phyloP scores from a whole-genome alignment of 2,888 invertebrate species.

The Apotomis betuletana region DNA sequence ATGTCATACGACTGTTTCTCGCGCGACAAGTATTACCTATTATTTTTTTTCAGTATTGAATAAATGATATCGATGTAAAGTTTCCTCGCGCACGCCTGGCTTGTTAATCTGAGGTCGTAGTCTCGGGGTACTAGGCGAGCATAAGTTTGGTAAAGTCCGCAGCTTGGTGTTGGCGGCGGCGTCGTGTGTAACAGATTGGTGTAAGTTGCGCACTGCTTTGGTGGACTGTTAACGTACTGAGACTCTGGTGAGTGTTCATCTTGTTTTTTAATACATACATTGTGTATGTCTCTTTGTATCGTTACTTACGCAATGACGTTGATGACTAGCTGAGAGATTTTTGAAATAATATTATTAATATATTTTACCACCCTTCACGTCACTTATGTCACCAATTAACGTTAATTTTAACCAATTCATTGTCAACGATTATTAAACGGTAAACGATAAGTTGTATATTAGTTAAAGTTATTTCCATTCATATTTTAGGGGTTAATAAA shows the following conservation, averaged over 20 bases:
- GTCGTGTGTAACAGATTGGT: slow-evolving; percentile 79
- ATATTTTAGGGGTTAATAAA: neutral
- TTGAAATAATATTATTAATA: too few relatives aligned
- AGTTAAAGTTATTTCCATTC: neutral
- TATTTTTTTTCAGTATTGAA: neutral
- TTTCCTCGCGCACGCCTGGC: slow-evolving; percentile 3
- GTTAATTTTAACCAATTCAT: neutral
- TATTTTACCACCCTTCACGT: too few relatives aligned
- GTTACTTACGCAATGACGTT: slow-evolving; percentile 43
- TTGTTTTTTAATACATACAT: slow-evolving; percentile 66
- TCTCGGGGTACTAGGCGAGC: slow-evolving; percentile 75
- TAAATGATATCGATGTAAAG: neutral
- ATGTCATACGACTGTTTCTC: too few relatives aligned
- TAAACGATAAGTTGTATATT: neutral
- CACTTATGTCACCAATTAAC: neutral
- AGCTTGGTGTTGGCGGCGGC: slow-evolving; percentile 79
- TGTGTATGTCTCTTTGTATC: slow-evolving; percentile 61
- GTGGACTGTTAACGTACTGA: slow-evolving; percentile 81
- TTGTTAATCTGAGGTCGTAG: slow-evolving; percentile 65
- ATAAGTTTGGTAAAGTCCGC: slow-evolving; percentile 80
- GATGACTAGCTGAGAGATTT: slow-evolving; percentile 30
- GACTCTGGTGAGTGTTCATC: slow-evolving; percentile 81
- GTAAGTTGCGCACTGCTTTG: slow-evolving; percentile 83
- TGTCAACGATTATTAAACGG: neutral
- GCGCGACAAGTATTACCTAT: too few relatives aligned